Evolutionary conservation across 1,140 invertebrate genomes (phyloP).

Genomic region (Sarcophaga bullata): DNA sequence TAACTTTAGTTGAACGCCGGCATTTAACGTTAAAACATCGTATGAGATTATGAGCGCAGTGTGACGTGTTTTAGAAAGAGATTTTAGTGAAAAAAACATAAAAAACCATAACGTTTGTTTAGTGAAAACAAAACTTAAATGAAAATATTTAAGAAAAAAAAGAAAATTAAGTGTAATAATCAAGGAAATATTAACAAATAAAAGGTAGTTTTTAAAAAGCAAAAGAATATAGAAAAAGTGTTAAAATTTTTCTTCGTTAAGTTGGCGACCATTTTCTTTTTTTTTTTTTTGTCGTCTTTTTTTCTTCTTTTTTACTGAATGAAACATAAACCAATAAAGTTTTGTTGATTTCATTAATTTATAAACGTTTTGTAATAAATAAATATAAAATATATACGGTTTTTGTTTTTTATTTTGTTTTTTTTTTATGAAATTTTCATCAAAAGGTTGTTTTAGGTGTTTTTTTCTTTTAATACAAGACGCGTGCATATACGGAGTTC

Average conservation of each 20-base stretch:
- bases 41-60: background rate
- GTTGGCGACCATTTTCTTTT: no score
- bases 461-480: no score
- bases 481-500: background rate
- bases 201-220: background rate
- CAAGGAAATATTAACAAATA: background rate
- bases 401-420: no score
- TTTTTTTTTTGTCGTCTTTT: no score
- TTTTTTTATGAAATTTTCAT: no score
- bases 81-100: background rate
- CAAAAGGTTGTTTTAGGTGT: no score
- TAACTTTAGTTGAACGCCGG: conserved; percentile 31
- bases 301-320: no score
- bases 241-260: background rate
- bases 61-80: background rate
- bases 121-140: background rate
- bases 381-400: no score
- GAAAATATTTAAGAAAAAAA: background rate
- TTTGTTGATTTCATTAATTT: no score
- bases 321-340: no score
- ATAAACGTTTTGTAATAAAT: no score
- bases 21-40: conserved; percentile 12
- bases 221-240: background rate
- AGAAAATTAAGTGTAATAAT: background rate
- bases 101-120: no score